Evolutionary conservation across 1,140 invertebrate genomes (phyloP).

Genomic region (Trichonephila clavipes): DNA sequence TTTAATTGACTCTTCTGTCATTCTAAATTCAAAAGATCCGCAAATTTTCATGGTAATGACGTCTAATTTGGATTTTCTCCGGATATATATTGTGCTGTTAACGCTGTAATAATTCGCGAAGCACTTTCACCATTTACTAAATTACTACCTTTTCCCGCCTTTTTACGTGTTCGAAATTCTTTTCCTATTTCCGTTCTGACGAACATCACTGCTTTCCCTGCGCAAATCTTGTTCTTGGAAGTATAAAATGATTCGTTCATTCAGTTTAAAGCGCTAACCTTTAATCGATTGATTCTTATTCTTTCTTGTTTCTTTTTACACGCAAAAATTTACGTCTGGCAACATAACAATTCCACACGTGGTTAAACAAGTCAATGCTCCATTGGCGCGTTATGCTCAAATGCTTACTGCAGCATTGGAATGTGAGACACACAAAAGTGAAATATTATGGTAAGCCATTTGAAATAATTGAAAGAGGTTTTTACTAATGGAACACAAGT

Average conservation of each 20-base stretch:
- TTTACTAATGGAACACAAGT: slow-evolving; percentile 3
- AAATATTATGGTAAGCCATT: slow-evolving; percentile 10
- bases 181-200: not conserved
- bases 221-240: not conserved
- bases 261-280: not conserved
- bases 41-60: not conserved
- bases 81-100: not conserved
- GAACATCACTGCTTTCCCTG: not conserved
- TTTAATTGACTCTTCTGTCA: not conserved
- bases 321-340: slow-evolving; percentile 7
- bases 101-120: not conserved
- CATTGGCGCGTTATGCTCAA: slow-evolving; percentile 33
- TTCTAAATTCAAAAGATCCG: not conserved
- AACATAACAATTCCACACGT: slow-evolving; percentile 39
- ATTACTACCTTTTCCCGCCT: not conserved
- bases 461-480: slow-evolving; percentile 32
- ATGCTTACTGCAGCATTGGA: slow-evolving; percentile 24
- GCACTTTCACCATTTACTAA: not conserved
- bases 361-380: slow-evolving; percentile 63
- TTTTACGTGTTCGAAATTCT: not conserved
- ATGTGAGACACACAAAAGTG: not conserved
- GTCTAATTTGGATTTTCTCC: not conserved
- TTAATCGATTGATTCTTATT: slow-evolving; percentile 11
- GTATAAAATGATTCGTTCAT: not conserved
- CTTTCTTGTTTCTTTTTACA: not conserved